phyloP scores from a whole-genome alignment of 2,113 vertebrate species.

The Sceloporus undulatus region DNA sequence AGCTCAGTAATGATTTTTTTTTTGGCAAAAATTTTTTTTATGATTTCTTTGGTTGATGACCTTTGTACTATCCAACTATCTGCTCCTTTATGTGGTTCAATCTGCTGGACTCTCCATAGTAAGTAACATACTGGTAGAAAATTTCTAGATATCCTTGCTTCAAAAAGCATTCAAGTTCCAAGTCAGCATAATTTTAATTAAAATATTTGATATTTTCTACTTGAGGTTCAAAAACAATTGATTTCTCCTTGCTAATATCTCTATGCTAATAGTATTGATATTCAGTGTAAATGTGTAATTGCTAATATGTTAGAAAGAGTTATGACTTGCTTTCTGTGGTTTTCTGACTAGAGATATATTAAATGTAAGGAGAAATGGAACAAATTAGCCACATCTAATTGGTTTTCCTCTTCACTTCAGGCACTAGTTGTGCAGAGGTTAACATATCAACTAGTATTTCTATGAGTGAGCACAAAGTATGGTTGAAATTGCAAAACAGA shows the following conservation, averaged over 20 bases:
- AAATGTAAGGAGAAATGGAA: conserved; percentile 27
- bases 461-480: conserved; percentile 16
- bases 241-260: conserved; percentile 37
- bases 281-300: conserved; percentile 41
- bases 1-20: neutral
- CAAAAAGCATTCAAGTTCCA: conserved; percentile 26
- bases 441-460: conserved; percentile 25
- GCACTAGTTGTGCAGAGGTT: conserved; percentile 15
- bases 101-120: neutral
- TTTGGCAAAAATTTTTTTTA: neutral
- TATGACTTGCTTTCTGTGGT: conserved; percentile 26
- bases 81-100: neutral
- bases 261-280: conserved; percentile 35
- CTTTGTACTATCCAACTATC: neutral
- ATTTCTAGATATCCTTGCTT: conserved; percentile 11
- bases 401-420: conserved; percentile 20
- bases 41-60: neutral
- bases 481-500: neutral
- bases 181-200: conserved; percentile 38
- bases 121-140: conserved; percentile 3
- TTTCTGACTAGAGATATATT: conserved; percentile 25
- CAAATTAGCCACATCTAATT: conserved; percentile 43
- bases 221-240: conserved; percentile 42
- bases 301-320: conserved; percentile 31
- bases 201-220: conserved; percentile 47